Evolutionary conservation across 2,888 invertebrate genomes (phyloP).

Genomic region (Protonemura montana): DNA sequence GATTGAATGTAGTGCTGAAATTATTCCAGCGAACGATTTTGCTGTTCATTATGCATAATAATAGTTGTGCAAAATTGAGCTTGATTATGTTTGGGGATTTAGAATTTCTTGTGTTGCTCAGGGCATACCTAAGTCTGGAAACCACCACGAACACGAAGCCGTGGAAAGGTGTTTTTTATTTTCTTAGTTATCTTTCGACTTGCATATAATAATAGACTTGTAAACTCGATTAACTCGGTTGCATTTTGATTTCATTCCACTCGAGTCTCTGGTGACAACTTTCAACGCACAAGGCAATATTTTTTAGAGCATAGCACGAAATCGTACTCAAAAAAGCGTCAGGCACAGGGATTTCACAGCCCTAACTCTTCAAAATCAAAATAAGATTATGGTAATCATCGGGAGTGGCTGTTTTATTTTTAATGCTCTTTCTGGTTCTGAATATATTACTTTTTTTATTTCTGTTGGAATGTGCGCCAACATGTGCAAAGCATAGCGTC

Average conservation of each 20-base stretch:
- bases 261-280: neutral
- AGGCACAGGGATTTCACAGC: neutral
- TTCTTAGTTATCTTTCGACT: neutral
- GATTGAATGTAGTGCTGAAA: neutral
- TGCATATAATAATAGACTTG: neutral
- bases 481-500: neutral
- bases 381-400: constrained; percentile 7
- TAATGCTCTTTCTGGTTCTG: neutral
- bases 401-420: neutral
- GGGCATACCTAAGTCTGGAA: neutral
- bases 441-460: neutral
- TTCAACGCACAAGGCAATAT: neutral
- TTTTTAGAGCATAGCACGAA: neutral
- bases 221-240: neutral
- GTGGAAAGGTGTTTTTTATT: neutral
- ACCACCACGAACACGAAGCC: neutral
- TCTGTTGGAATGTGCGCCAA: neutral
- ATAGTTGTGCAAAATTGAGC: neutral
- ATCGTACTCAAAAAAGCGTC: neutral
- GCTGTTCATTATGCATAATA: neutral
- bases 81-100: neutral
- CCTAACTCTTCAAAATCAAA: neutral
- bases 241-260: neutral
- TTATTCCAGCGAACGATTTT: neutral
- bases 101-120: too few relatives aligned